These are phyloP conservation scores for Centruroides sculpturatus DNA, from an alignment of 1,140 invertebrate species.

Conservation along the genomic window DNA sequence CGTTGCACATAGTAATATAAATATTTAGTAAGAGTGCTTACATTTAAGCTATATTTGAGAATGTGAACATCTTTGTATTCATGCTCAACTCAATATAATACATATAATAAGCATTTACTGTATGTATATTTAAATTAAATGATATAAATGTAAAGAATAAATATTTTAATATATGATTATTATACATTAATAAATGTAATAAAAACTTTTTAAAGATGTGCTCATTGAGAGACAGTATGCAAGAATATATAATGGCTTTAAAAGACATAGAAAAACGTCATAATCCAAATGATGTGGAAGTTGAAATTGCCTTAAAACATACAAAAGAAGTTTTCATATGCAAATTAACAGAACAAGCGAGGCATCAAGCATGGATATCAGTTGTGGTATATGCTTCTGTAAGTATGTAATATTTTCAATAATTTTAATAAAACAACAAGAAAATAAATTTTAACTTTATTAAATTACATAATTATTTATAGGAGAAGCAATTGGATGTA, in stretches of 20 bases:
- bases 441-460: background rate
- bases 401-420: conserved; percentile 4
- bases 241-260: conserved; percentile 39
- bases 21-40: no score
- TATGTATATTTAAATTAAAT: no score
- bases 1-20: no score
- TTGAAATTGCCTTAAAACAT: conserved; percentile 33
- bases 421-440: no score
- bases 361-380: conserved; percentile 47
- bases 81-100: no score
- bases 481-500: conserved; percentile 41
- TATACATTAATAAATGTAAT: no score
- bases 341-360: conserved; percentile 40
- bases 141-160: no score
- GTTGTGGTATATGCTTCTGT: conserved; percentile 41
- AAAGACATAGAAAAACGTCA: conserved; percentile 31
- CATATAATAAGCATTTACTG: no score
- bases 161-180: no score
- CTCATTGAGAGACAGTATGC: conserved; percentile 39
- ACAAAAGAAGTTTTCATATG: conserved; percentile 37
- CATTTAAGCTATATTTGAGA: no score
- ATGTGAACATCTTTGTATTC: no score
- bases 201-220: conserved; percentile 24
- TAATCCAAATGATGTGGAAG: conserved; percentile 21
- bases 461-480: conserved; percentile 6